Conservation (phyloP, 2,797 vertebrate species). For the Urosaurus nigricauda region DNA sequence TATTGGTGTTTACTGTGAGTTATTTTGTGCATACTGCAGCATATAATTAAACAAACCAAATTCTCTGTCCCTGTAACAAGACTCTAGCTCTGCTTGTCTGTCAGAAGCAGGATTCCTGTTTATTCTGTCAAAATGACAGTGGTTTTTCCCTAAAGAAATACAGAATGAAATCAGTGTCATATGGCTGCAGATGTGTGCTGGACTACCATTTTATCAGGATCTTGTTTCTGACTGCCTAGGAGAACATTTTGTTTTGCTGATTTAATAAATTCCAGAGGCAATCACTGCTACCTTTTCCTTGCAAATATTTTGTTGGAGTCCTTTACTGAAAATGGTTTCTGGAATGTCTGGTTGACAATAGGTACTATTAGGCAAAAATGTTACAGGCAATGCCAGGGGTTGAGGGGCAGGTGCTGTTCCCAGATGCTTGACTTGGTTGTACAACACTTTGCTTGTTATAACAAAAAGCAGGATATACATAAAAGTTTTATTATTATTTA, state of each 20-base stretch:
- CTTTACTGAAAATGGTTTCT: background rate
- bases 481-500: too few relatives aligned
- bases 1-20: background rate
- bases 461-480: too few relatives aligned
- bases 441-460: too few relatives aligned
- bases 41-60: background rate
- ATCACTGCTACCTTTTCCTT: background rate
- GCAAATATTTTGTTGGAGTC: background rate
- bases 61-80: background rate
- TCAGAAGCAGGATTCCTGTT: background rate
- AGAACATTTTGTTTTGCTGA: background rate
- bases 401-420: background rate
- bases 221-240: constrained; percentile 10
- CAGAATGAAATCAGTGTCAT: fast-evolving
- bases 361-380: background rate
- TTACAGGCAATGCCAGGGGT: background rate
- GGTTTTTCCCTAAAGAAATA: constrained; percentile 7
- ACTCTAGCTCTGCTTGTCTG: background rate
- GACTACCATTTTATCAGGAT: constrained; percentile 13
- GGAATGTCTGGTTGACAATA: fast-evolving
- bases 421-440: too few relatives aligned
- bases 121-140: background rate
- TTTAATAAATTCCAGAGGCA: constrained; percentile 25
- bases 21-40: background rate
- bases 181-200: constrained; percentile 10